Conservation (phyloP, 2,888 invertebrate genomes). For the Pristionchus entomophagus region DNA sequence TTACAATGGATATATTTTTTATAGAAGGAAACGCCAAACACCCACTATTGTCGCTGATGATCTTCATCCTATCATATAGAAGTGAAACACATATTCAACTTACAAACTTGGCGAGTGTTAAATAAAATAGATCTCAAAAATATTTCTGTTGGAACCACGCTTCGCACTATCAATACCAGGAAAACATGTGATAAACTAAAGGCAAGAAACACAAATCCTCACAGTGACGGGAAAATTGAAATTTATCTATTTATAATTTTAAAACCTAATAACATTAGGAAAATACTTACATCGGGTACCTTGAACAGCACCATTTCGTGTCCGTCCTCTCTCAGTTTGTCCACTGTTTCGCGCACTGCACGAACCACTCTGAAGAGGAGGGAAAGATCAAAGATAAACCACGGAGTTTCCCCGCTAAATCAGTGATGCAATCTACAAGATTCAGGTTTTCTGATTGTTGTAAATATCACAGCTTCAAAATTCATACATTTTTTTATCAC, state of each 20-base stretch:
- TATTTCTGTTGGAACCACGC: too few relatives aligned
- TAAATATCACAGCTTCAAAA: not conserved
- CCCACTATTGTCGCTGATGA: not conserved
- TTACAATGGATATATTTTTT: not conserved
- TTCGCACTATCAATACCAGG: too few relatives aligned
- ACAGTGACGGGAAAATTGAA: too few relatives aligned
- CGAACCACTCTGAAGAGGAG: slow-evolving; percentile 60
- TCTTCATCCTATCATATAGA: too few relatives aligned
- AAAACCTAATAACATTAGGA: not conserved
- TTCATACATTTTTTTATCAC: not conserved
- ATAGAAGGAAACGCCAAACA: not conserved
- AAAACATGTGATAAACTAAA: too few relatives aligned
- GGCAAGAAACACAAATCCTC: too few relatives aligned
- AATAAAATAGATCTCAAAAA: too few relatives aligned
- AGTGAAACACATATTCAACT: too few relatives aligned
- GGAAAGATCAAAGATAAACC: not conserved
- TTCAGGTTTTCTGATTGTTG: not conserved
- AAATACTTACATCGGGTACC: slow-evolving; percentile 48
- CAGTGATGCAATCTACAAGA: not conserved
- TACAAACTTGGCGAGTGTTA: too few relatives aligned
- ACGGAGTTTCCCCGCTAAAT: not conserved
- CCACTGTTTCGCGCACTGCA: slow-evolving; percentile 67
- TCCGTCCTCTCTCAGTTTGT: slow-evolving; percentile 61
- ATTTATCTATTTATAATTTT: not conserved
- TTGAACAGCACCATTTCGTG: slow-evolving; percentile 67